Conservation (phyloP, 2,888 invertebrate species). For the Calliopum simillimum region DNA sequence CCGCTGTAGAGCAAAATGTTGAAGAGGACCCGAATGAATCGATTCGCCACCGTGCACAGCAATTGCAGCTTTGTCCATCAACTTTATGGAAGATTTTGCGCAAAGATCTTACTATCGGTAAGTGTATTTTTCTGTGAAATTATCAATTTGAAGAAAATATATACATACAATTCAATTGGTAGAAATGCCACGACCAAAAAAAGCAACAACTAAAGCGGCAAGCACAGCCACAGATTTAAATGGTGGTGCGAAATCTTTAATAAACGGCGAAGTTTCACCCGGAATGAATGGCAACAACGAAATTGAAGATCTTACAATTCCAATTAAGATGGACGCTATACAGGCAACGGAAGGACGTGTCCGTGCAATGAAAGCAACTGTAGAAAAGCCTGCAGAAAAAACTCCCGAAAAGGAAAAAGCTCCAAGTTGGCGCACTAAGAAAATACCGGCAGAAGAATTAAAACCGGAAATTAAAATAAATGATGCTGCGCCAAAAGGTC, state of each 20-base stretch:
- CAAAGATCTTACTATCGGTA: too few species aligned
- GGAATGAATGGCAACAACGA: background rate
- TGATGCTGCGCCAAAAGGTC: constrained; percentile 22
- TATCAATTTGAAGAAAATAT: too few species aligned
- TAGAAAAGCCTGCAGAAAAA: constrained; percentile 17
- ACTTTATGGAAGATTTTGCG: too few species aligned
- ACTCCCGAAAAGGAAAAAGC: constrained; percentile 33
- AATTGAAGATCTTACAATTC: background rate
- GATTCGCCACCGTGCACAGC: too few species aligned
- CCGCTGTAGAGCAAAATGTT: too few species aligned
- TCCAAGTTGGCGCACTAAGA: background rate
- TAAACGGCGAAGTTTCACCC: background rate
- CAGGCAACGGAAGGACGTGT: constrained; percentile 33
- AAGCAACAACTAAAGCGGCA: constrained; percentile 46
- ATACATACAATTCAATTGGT: too few species aligned
- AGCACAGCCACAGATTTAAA: constrained; percentile 14
- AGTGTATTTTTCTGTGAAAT: too few species aligned
- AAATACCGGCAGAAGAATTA: background rate
- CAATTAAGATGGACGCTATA: too few species aligned
- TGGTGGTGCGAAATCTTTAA: constrained; percentile 9
- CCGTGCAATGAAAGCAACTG: constrained; percentile 34
- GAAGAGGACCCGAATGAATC: too few species aligned
- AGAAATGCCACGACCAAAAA: constrained; percentile 55
- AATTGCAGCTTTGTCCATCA: too few species aligned
- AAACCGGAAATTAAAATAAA: background rate